Evolutionary conservation across 2,888 invertebrate genomes (phyloP).

Genomic region (Listrodromus nycthemerus): DNA sequence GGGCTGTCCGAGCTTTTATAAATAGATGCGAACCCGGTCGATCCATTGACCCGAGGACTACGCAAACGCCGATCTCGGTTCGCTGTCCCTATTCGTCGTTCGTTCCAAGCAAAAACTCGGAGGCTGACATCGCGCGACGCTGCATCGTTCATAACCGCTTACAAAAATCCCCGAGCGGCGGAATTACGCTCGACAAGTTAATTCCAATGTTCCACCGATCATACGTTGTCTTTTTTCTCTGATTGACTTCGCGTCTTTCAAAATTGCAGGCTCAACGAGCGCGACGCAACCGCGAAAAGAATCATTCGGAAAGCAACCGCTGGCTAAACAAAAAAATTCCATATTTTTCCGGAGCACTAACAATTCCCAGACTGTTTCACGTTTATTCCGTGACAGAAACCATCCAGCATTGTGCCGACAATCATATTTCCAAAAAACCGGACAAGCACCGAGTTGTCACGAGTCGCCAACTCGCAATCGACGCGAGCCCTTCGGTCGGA

Average conservation of each 20-base stretch:
- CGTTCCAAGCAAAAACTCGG: slow-evolving; percentile 20
- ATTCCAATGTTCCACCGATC: neutral
- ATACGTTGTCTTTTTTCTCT: neutral
- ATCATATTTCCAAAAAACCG: too few species aligned
- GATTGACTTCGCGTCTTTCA: neutral
- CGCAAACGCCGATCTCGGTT: slow-evolving; percentile 1
- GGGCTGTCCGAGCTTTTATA: slow-evolving; percentile 39
- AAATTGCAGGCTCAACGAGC: neutral
- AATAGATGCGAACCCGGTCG: slow-evolving; percentile 22
- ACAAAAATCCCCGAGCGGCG: neutral
- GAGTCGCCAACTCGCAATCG: too few species aligned
- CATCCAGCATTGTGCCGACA: too few species aligned
- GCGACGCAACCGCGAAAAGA: neutral
- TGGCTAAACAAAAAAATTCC: too few species aligned
- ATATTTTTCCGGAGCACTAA: too few species aligned
- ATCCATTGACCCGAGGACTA: slow-evolving; percentile 35
- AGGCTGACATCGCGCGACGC: neutral
- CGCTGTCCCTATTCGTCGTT: slow-evolving; percentile 8
- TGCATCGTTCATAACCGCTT: slow-evolving; percentile 10
- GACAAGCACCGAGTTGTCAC: too few species aligned
- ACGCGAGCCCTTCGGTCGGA: too few species aligned
- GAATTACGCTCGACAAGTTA: neutral
- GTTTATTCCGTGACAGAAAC: too few species aligned
- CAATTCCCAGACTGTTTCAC: too few species aligned
- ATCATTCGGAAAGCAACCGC: too few species aligned